phyloP scores from a whole-genome alignment of 2,113 vertebrate genomes.

The Thermophis baileyi region DNA sequence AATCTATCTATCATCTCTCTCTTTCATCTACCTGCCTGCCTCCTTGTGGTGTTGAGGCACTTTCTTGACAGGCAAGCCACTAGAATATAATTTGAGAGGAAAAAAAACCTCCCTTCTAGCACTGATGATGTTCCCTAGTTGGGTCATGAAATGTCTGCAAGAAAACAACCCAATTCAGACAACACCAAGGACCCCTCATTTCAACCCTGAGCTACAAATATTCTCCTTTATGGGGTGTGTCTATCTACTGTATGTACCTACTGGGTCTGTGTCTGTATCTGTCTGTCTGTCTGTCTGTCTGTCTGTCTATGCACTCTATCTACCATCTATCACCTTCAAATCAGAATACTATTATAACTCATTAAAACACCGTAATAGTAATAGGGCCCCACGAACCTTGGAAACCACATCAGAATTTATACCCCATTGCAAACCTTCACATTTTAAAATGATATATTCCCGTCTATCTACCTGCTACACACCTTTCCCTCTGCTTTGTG shows the following conservation, averaged over 20 bases:
- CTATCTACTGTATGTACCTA: background rate
- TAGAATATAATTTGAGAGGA: background rate
- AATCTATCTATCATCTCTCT: too few species aligned
- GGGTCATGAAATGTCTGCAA: background rate
- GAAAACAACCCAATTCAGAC: background rate
- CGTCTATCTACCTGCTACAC: background rate
- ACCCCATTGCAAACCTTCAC: background rate
- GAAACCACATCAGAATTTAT: background rate
- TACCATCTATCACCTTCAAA: background rate
- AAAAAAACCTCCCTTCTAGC: too few species aligned
- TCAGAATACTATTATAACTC: background rate
- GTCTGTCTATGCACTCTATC: background rate
- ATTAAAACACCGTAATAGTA: background rate
- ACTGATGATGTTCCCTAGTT: background rate
- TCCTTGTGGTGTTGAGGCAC: background rate
- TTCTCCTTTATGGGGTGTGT: background rate
- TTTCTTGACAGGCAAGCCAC: background rate
- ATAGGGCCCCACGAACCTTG: background rate
- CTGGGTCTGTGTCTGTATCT: background rate
- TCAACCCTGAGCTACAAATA: background rate
- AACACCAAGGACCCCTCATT: background rate
- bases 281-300: background rate
- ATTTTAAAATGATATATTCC: background rate
- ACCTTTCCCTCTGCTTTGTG: too few species aligned
- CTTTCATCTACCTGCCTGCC: too few species aligned